A percentile compares a stretch with the other conserved stretches of the same genome.
Conservation (phyloP, 2,797 vertebrate genomes). For the Gymnopithys bicolor region DNA sequence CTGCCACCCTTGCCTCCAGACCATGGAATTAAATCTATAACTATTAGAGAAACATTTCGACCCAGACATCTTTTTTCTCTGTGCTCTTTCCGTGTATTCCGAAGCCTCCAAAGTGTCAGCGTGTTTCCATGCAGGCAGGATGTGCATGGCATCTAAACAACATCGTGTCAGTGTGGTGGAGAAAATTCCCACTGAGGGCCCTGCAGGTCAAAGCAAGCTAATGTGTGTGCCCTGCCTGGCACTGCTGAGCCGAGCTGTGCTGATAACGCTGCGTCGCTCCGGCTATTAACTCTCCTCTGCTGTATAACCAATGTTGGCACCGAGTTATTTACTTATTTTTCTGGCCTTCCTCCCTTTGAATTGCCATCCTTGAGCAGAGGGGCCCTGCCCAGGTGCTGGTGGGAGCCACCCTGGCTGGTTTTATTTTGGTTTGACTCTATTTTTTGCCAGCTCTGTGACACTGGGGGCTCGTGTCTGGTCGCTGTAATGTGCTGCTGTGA, state of each 20-base stretch:
- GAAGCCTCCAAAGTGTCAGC: constrained; percentile 59
- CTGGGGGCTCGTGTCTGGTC: not conserved
- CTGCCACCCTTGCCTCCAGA: not conserved
- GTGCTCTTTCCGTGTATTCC: constrained; percentile 39
- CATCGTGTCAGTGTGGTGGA: constrained; percentile 27
- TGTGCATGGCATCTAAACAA: constrained; percentile 72
- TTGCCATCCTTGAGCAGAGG: not conserved
- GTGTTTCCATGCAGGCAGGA: constrained; percentile 60
- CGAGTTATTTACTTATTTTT: not conserved
- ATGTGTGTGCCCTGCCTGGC: constrained; percentile 47
- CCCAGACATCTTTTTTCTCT: constrained; percentile 33
- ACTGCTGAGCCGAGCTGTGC: constrained; percentile 18
- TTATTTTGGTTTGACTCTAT: not conserved
- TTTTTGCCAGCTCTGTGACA: not conserved
- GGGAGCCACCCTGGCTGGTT: not conserved
- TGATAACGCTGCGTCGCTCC: not conserved
- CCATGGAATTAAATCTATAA: constrained; percentile 61
- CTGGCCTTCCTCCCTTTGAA: not conserved
- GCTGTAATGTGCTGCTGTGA: not conserved
- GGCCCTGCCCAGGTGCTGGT: not conserved
- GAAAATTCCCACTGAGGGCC: constrained; percentile 53
- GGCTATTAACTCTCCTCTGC: constrained; percentile 61
- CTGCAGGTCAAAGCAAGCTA: constrained; percentile 42
- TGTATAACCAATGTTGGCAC: not conserved
- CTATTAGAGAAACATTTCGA: constrained; percentile 66